phyloP scores from a whole-genome alignment of 2,888 invertebrate species.

The Tenthredo scrophulariae region DNA sequence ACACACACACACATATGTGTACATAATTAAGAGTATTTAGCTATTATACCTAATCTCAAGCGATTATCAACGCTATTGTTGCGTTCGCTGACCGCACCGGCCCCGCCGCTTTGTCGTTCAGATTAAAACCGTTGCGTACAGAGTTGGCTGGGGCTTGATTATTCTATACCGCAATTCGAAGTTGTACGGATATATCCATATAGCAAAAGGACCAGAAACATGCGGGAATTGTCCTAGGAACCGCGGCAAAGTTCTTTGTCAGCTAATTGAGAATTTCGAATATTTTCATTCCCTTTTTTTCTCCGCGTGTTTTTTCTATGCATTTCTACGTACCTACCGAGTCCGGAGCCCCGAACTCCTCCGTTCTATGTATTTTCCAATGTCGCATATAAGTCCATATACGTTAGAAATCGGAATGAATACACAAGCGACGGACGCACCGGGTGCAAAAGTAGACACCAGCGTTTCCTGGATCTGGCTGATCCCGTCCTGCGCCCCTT shows the following conservation, averaged over 20 bases:
- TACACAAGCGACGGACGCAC: too few species aligned
- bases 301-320: too few species aligned
- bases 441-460: background rate
- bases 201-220: background rate
- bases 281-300: background rate
- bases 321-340: too few species aligned
- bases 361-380: too few species aligned
- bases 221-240: slow-evolving; percentile 15
- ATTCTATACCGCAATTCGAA: background rate
- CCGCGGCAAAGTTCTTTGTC: background rate
- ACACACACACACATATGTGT: too few species aligned
- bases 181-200: background rate
- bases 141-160: background rate
- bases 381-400: too few species aligned
- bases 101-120: slow-evolving; percentile 6
- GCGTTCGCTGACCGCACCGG: slow-evolving; percentile 28
- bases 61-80: slow-evolving; percentile 46
- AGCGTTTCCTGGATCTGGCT: background rate
- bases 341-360: too few species aligned
- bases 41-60: slow-evolving; percentile 23
- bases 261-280: slow-evolving; percentile 14
- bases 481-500: background rate
- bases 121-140: slow-evolving; percentile 8
- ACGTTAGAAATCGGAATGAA: background rate
- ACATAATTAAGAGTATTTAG: slow-evolving; percentile 17